Evolutionary conservation across 2,797 vertebrate species (phyloP), one percentile per base, ranked within the genome.

Genomic region (Rallus crepitans): DNA sequence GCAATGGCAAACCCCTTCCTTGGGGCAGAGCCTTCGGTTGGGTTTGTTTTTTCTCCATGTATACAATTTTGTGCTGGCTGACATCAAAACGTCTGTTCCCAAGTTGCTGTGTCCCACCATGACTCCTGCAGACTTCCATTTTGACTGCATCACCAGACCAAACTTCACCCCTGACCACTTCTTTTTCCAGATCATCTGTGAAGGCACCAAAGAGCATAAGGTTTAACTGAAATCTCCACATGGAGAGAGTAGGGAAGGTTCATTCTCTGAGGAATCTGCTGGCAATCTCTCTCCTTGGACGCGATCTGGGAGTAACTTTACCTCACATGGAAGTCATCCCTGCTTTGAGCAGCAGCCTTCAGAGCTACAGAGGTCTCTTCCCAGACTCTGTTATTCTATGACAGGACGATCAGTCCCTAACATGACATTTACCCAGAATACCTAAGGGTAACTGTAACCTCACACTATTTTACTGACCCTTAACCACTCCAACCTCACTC

Each of bases 271-370:
- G 33, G 30, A 73, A 63, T 30, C n/a, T 25, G 25, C 20, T 2
- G 6, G 12, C 2, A 0, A 61, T 21, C 21, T 61, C 25, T 30
- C 47, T 48, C 39, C 68, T 50, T 70, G 48, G 45, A 65, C 17
- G 69, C 15, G 50, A 4, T 42, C 7, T 45, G 42, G 42, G 48
- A 48, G 17, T 27, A 82, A 64, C 21, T 2, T 33, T 16, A 17
- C 23, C 18, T 76, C 30, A 5, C 0, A 0, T 10, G 55, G 15
- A 19, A 3, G 4, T 2, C 35, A 56, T 24, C 50, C 65, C 27
- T 42, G 33, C 63, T 57, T 39, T 17, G 31, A 85, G 55, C 35
- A 82, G 39, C 45, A 55, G 15, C 9, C 23, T 70, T 33, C 39
- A 73, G 3, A 35, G 33, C 25, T 57, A 39, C 56, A 24, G 1